These are phyloP conservation scores for Solenodon paradoxus DNA, from an alignment of 2,113 vertebrate genomes.

Conservation along the genomic window DNA sequence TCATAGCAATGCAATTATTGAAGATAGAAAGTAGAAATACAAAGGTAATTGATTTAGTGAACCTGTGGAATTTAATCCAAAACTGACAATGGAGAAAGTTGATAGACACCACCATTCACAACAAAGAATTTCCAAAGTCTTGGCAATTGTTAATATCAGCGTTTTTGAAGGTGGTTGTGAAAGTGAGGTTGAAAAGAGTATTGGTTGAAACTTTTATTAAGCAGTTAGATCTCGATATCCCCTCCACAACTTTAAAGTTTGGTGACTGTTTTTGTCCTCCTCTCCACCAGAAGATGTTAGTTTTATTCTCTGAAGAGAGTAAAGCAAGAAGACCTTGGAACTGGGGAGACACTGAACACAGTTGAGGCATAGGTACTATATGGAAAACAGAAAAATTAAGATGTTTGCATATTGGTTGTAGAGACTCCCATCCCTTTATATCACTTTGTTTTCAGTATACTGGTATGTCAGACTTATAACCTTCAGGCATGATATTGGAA, in stretches of 20 bases:
- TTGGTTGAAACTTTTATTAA: conserved; percentile 18
- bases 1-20: background rate
- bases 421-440: background rate
- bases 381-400: background rate
- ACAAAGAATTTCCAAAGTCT: background rate
- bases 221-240: background rate
- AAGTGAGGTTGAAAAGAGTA: background rate
- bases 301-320: background rate
- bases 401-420: background rate
- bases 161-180: background rate
- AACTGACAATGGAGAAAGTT: background rate
- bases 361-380: background rate
- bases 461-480: background rate
- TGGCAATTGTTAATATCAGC: background rate
- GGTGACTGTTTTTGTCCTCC: background rate
- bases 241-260: background rate
- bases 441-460: background rate
- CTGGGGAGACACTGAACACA: background rate
- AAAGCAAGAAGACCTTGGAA: background rate
- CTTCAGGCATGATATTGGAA: background rate
- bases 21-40: conserved; percentile 40
- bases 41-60: conserved; percentile 18
- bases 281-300: background rate
- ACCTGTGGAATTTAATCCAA: conserved; percentile 31
- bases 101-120: conserved; percentile 6